Evolutionary conservation across 2,797 vertebrate species (phyloP).

Genomic region (Semotilus atromaculatus): DNA sequence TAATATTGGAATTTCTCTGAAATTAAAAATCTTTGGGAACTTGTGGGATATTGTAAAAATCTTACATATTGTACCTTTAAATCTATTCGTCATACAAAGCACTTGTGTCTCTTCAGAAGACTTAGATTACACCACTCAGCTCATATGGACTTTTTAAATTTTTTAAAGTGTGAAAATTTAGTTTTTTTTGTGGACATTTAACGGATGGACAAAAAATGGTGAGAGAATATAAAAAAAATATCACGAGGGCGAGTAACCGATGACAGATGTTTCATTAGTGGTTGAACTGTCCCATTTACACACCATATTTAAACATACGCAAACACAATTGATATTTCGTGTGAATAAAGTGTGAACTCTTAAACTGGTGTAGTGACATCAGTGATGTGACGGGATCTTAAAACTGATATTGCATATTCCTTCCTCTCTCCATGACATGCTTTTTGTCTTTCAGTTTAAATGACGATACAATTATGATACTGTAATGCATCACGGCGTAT

Average conservation of each 20-base stretch:
- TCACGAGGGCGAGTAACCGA: neutral
- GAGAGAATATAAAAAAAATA: neutral
- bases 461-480: too few species aligned
- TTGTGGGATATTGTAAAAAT: too few species aligned
- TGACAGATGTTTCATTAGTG: neutral
- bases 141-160: neutral
- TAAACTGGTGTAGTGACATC: neutral
- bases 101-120: neutral
- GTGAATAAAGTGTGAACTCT: neutral
- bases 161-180: neutral
- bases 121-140: neutral
- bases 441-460: neutral
- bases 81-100: neutral
- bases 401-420: neutral
- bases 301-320: neutral
- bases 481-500: neutral
- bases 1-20: too few species aligned
- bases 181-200: too few species aligned
- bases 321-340: neutral
- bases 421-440: neutral
- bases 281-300: neutral
- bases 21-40: too few species aligned
- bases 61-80: too few species aligned
- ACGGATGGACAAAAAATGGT: neutral
- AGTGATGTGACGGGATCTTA: neutral